A percentile compares a stretch with the other conserved stretches of the same genome.
phyloP scores from a whole-genome alignment of 2,888 invertebrate genomes.

The Orthosia incerta region DNA sequence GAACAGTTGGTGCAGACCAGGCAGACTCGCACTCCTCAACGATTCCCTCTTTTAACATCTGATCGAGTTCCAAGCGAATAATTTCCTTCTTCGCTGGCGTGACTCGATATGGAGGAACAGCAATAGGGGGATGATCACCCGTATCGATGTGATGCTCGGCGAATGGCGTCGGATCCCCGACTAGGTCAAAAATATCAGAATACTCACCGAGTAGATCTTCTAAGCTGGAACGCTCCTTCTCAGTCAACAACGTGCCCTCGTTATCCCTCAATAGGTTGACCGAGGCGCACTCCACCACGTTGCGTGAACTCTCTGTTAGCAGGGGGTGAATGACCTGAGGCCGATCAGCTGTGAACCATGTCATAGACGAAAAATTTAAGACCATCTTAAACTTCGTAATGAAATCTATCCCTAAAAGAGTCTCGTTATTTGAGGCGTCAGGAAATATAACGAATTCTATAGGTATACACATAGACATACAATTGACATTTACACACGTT shows the following conservation, averaged over 20 bases:
- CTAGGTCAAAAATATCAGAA: neutral
- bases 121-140: neutral
- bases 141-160: neutral
- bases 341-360: neutral
- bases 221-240: neutral
- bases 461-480: neutral
- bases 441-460: neutral
- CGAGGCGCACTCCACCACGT: neutral
- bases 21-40: neutral
- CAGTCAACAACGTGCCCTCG: neutral
- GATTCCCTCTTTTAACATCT: neutral
- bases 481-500: too few relatives aligned
- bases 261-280: neutral
- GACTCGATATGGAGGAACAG: neutral
- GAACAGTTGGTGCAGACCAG: neutral
- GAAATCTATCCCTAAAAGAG: neutral
- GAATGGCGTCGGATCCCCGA: neutral
- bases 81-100: neutral
- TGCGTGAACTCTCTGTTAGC: neutral
- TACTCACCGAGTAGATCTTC: neutral
- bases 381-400: too few relatives aligned
- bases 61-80: neutral
- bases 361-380: too few relatives aligned
- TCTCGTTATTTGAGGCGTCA: neutral
- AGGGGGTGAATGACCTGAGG: conserved; percentile 2